phyloP scores from a whole-genome alignment of 2,797 vertebrate genomes.

The Coregonus sp. region DNA sequence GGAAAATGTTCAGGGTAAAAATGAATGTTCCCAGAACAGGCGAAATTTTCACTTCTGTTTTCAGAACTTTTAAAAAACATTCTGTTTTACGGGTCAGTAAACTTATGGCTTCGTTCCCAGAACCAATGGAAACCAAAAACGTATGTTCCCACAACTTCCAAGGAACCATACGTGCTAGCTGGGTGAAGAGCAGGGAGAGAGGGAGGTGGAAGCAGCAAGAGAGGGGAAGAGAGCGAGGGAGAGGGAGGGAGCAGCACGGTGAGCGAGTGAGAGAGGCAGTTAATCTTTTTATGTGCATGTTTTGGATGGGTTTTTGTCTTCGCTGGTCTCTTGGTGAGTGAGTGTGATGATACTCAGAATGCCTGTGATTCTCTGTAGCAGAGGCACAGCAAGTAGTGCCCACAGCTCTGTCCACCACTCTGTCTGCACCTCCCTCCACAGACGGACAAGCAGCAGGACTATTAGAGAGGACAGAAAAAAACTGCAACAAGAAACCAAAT shows the following conservation, averaged over 20 bases:
- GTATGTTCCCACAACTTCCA: too few species aligned
- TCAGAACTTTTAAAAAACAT: too few species aligned
- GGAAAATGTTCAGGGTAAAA: too few species aligned
- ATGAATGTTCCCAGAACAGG: too few species aligned
- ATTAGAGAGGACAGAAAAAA: conserved; percentile 60
- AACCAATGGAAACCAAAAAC: too few species aligned
- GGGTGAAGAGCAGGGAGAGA: too few species aligned
- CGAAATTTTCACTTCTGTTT: too few species aligned
- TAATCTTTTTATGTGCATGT: conserved; percentile 50
- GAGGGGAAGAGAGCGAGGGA: not conserved
- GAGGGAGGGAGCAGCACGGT: not conserved
- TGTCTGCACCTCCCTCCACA: conserved; percentile 43
- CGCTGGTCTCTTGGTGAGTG: conserved; percentile 29
- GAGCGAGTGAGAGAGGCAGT: not conserved
- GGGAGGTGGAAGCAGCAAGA: not conserved
- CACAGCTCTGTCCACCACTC: conserved; percentile 8
- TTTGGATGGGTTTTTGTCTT: conserved; percentile 47
- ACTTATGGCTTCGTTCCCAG: too few species aligned
- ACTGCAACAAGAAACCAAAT: conserved; percentile 68
- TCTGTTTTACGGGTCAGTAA: too few species aligned
- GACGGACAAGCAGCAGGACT: conserved; percentile 44
- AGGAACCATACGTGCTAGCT: too few species aligned
- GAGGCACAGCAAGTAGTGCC: conserved; percentile 28
- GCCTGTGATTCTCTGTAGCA: conserved; percentile 42
- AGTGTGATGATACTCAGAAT: conserved; percentile 42